Percentiles rank a stretch among this genome's conserved stretches.
Conservation (phyloP, 2,797 vertebrate species). For the Platyrinchus mystaceus region DNA sequence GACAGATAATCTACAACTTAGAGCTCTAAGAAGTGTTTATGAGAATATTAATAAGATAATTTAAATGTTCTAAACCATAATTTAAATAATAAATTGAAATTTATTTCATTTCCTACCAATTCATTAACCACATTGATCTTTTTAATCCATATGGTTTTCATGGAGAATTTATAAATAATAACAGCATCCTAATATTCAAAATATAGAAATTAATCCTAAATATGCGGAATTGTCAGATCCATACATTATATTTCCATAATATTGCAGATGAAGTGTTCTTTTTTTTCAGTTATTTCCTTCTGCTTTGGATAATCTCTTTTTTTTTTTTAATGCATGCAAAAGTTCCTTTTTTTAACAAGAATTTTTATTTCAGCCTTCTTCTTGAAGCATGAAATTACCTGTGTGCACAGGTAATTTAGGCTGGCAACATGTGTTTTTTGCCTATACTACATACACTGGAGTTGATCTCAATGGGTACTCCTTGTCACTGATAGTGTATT, state of each 20-base stretch:
- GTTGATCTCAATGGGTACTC: not conserved
- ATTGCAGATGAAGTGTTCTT: not conserved
- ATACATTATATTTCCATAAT: not conserved
- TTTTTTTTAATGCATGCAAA: not conserved
- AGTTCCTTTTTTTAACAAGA: not conserved
- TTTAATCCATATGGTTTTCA: not conserved
- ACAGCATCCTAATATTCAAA: not conserved
- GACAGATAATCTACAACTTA: not conserved
- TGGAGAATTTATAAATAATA: not conserved
- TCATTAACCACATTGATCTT: not conserved
- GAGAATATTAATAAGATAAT: not conserved
- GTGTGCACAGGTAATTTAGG: not conserved
- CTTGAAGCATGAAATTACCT: not conserved
- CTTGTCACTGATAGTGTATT: not conserved
- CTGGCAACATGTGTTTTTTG: not conserved
- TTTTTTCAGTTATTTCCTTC: not conserved
- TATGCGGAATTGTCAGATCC: not conserved
- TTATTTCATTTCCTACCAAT: not conserved
- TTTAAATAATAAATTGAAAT: not conserved
- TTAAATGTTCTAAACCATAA: not conserved
- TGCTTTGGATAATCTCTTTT: not conserved
- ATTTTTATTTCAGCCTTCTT: not conserved
- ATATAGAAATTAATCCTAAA: not conserved
- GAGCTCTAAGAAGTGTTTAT: not conserved
- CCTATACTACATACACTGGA: not conserved